Percentiles rank a stretch among this genome's conserved stretches.
Evolutionary conservation across 2,888 invertebrate genomes (phyloP).

Genomic region (Penaeus monodon): DNA sequence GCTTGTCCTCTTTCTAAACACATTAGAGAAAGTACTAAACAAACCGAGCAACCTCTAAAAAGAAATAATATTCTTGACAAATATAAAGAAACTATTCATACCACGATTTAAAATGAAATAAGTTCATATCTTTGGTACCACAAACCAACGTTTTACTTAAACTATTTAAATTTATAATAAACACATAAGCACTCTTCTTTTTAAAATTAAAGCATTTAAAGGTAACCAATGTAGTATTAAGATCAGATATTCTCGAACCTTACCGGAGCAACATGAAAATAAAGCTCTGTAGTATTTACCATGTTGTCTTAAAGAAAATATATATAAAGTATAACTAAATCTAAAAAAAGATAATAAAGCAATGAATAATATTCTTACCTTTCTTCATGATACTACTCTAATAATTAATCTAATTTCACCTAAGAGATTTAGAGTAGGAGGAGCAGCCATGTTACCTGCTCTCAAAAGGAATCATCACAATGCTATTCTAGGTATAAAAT

Average conservation of each 20-base stretch:
- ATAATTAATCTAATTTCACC: conserved; percentile 78
- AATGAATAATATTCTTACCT: conserved; percentile 73
- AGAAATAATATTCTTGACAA: conserved; percentile 2
- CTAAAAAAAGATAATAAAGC: conserved; percentile 77
- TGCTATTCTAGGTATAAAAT: conserved; percentile 75
- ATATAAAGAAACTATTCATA: not conserved
- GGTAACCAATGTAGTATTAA: conserved; percentile 77
- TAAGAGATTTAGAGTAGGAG: conserved; percentile 78
- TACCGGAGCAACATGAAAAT: conserved; percentile 73
- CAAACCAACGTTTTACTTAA: conserved; percentile 80
- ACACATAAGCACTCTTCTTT: conserved; percentile 70
- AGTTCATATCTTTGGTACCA: conserved; percentile 74
- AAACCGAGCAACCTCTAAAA: not conserved
- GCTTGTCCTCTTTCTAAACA: conserved; percentile 69
- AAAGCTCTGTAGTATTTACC: conserved; percentile 73
- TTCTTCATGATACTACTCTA: conserved; percentile 74
- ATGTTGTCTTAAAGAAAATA: conserved; percentile 78
- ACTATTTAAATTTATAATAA: conserved; percentile 77
- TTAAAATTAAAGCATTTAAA: conserved; percentile 77
- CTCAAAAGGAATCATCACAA: conserved; percentile 79
- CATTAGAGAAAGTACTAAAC: not conserved
- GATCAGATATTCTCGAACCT: conserved; percentile 75
- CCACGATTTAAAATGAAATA: conserved; percentile 70
- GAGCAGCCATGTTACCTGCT: conserved; percentile 77
- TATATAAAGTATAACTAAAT: conserved; percentile 77